Conservation (phyloP, 2,888 invertebrate species). For the Lochmaea capreae region DNA sequence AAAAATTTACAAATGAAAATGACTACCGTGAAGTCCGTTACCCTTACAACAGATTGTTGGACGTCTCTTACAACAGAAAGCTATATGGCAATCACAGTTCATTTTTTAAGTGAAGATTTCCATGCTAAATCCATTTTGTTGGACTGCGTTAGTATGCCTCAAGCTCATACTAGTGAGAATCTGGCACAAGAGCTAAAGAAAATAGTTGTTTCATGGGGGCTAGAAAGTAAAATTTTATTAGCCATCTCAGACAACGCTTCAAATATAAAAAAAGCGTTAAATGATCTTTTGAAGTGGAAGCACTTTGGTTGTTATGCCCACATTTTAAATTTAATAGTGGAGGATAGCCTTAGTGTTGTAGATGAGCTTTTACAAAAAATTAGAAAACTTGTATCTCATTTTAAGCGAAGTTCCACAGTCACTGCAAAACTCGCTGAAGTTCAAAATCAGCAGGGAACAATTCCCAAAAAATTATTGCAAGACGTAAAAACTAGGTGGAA, state of each 20-base stretch:
- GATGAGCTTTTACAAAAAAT: not conserved
- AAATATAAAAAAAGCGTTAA: conserved; percentile 47
- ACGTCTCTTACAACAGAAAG: conserved; percentile 52
- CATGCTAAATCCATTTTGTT: conserved; percentile 48
- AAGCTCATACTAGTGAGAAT: conserved; percentile 50
- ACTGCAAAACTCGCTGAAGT: conserved; percentile 10
- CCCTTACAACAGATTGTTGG: conserved; percentile 55
- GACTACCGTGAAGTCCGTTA: conserved; percentile 32
- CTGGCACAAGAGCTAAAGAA: conserved; percentile 48
- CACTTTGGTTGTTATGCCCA: conserved; percentile 49
- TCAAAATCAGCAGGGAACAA: conserved; percentile 28
- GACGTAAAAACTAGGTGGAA: conserved; percentile 48
- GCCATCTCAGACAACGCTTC: conserved; percentile 49
- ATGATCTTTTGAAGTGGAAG: conserved; percentile 40
- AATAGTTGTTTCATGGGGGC: conserved; percentile 41
- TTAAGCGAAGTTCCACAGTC: not conserved
- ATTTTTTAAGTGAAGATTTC: conserved; percentile 51
- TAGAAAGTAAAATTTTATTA: conserved; percentile 45
- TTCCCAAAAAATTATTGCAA: conserved; percentile 40
- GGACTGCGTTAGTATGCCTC: conserved; percentile 43
- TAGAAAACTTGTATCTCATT: not conserved
- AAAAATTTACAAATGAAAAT: too few species aligned
- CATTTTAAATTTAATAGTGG: conserved; percentile 41
- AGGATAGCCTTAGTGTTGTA: not conserved
- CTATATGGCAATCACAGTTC: conserved; percentile 50